Evolutionary conservation across 1,140 invertebrate species (phyloP), one percentile per base, ranked within the genome.

Genomic region (Leptinotarsa undecemlineata): DNA sequence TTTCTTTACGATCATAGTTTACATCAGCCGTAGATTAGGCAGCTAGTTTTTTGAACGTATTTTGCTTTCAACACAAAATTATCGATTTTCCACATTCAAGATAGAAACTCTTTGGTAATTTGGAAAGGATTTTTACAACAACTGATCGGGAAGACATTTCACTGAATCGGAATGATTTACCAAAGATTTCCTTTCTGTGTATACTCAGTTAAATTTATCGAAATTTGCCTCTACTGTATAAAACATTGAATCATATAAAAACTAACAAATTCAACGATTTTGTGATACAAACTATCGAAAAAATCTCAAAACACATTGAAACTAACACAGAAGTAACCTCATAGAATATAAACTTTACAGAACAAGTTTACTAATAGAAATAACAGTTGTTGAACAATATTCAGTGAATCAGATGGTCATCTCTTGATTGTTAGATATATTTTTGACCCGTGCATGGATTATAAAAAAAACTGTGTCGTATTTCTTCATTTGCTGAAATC

Each of bases 121-220:
- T 13, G 15, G 23, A 42, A 26, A 21, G 0, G 3, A 23, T 26
- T 57, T 57, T 57, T 15, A 57, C 13, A 42, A 57, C 14, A 57
- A 57, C 51, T 57, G 51, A 57, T 19, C 51, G 63, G 26, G 63
- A 64, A 64, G 63, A 64, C 63, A 33, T 26, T 64, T 33, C 11
- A 64, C 26, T 64, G 17, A 64, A 33, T 19, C 63, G 17, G 63
- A 33, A 64, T 15, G 63, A 60, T 11, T 67, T 67, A 66, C 17
- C 74, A 75, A 75, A 71, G 64, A 63, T 62, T 72, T 75, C 68
- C 74, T 62, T 23, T 73, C 64, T 48, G 60, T 74, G 74, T 78
- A 79, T 80, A 80, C 79, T 80, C 79, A 80, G 79, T 80, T 80
- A 80, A 80, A 80, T 78, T 68, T 71, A 78, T 68, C 63, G 5